phyloP scores from a whole-genome alignment of 2,888 invertebrate genomes.

The Polyommatus icarus region DNA sequence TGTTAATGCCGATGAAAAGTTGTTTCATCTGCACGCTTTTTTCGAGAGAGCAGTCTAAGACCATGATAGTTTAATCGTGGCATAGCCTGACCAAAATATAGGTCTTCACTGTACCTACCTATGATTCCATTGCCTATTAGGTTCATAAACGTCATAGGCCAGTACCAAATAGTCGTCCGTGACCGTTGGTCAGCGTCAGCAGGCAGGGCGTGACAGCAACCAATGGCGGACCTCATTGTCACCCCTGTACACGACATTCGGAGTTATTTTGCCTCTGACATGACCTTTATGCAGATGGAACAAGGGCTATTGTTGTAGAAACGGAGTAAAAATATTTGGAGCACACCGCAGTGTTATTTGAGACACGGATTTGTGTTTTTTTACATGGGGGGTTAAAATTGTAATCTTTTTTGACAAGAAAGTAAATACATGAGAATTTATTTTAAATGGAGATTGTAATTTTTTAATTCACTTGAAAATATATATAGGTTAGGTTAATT shows the following conservation, averaged over 20 bases:
- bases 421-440: not conserved
- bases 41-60: too few relatives aligned
- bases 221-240: constrained; percentile 50
- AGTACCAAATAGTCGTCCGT: not conserved
- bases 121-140: not conserved
- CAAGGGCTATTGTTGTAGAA: not conserved
- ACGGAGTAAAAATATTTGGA: not conserved
- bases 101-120: too few relatives aligned
- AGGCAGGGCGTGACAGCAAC: constrained; percentile 62
- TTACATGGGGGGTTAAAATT: not conserved
- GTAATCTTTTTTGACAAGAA: not conserved
- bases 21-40: too few relatives aligned
- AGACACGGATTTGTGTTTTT: constrained; percentile 14
- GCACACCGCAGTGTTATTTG: not conserved
- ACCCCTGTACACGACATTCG: not conserved
- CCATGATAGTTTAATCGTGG: too few relatives aligned
- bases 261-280: not conserved
- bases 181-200: constrained; percentile 46
- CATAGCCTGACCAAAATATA: too few relatives aligned
- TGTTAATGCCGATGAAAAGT: too few relatives aligned
- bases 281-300: not conserved
- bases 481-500: too few relatives aligned
- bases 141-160: not conserved
- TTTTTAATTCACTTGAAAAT: not conserved
- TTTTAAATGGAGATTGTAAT: not conserved